Percentiles rank a stretch among this genome's conserved stretches.
phyloP scores from a whole-genome alignment of 1,140 invertebrate species.

The Philopotamus ludificatus region DNA sequence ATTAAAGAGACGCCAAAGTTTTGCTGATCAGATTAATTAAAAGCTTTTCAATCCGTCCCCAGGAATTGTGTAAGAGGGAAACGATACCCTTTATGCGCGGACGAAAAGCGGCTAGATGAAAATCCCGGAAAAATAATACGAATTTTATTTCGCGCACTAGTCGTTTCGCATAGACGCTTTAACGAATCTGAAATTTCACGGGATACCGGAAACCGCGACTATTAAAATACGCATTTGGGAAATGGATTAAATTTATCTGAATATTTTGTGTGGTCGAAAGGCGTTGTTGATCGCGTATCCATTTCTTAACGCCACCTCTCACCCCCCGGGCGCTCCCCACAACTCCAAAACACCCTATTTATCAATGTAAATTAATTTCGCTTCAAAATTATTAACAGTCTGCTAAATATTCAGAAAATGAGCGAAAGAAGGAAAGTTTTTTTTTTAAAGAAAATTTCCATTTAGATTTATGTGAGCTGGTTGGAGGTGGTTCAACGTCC shows the following conservation, averaged over 20 bases:
- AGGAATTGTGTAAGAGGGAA: not conserved
- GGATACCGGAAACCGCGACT: not conserved
- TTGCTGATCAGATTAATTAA: slow-evolving; percentile 8
- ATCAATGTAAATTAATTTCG: slow-evolving; percentile 31
- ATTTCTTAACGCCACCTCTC: slow-evolving; percentile 10
- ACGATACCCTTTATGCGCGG: not conserved
- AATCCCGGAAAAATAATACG: no score
- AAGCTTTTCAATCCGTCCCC: slow-evolving; percentile 2
- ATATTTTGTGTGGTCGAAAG: not conserved
- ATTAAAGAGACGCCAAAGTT: slow-evolving; percentile 1
- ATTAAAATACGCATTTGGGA: not conserved
- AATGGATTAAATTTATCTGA: not conserved
- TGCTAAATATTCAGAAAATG: slow-evolving; percentile 25
- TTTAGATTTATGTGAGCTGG: slow-evolving; percentile 24
- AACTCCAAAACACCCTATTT: slow-evolving; percentile 26
- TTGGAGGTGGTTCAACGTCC: not conserved
- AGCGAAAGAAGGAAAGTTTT: not conserved
- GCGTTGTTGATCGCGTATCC: slow-evolving; percentile 6
- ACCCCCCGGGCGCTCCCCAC: not conserved
- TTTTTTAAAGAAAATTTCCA: slow-evolving; percentile 24
- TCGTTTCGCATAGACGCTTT: not conserved
- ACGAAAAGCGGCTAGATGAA: no score
- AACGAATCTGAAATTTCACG: not conserved
- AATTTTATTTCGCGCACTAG: no score
- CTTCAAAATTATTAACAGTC: slow-evolving; percentile 31